Evolutionary conservation across 2,888 invertebrate species (phyloP).

Genomic region (Stenichneumon culpator): DNA sequence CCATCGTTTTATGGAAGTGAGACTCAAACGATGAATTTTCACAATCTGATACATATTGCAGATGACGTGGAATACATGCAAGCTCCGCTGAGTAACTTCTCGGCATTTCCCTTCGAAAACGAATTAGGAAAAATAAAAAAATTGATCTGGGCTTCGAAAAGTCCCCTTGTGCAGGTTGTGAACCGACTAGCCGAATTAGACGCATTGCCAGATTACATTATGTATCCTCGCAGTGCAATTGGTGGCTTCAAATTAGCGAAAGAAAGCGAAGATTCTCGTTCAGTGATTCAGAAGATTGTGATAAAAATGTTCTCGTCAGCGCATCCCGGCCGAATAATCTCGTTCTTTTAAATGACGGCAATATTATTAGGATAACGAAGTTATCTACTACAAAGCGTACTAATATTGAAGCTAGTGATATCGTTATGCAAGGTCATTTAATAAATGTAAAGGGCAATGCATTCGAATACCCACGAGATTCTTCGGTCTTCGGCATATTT

Average conservation of each 20-base stretch:
- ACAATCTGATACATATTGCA: conserved; percentile 64
- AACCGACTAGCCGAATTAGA: conserved; percentile 22
- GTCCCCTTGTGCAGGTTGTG: conserved; percentile 21
- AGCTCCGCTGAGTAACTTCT: conserved; percentile 19
- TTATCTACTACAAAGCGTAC: neutral
- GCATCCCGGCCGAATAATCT: conserved; percentile 2
- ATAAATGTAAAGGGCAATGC: conserved; percentile 6
- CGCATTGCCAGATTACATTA: neutral
- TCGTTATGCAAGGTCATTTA: neutral
- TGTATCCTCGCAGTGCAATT: neutral
- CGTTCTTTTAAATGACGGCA: conserved; percentile 6
- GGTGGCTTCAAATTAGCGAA: neutral
- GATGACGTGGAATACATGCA: conserved; percentile 63
- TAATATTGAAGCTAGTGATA: neutral
- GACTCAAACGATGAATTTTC: conserved; percentile 61
- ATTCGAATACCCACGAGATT: conserved; percentile 12
- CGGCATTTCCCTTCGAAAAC: conserved; percentile 65
- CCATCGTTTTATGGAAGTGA: conserved; percentile 62
- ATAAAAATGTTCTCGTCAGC: neutral
- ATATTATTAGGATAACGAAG: conserved; percentile 1
- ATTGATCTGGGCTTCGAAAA: conserved; percentile 44
- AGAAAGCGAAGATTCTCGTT: neutral
- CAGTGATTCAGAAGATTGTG: neutral
- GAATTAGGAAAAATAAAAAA: conserved; percentile 54
- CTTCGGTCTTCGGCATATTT: conserved; percentile 11